Conservation (phyloP, 37 sponge, comb jelly and placozoan species). For the Axinella damicornis region DNA sequence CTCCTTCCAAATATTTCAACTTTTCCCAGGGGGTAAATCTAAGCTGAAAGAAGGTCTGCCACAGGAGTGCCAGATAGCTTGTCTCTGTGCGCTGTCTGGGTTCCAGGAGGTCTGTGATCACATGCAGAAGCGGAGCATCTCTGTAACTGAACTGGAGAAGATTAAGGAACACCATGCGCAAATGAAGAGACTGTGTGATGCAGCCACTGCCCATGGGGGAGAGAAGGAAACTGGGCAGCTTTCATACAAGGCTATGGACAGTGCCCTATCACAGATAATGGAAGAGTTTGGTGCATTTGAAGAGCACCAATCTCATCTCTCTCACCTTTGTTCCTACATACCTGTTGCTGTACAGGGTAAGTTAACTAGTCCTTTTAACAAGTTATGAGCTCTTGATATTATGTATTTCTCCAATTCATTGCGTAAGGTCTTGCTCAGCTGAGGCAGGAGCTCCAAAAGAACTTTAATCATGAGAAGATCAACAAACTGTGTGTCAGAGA, state of each 20-base stretch:
- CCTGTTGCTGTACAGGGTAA: background rate
- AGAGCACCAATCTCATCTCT: background rate
- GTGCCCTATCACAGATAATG: background rate
- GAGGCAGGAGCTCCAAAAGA: background rate
- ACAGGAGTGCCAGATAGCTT: constrained; percentile 19
- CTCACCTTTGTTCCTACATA: constrained; percentile 1
- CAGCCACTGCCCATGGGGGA: background rate
- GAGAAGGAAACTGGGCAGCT: background rate
- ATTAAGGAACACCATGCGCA: constrained; percentile 21
- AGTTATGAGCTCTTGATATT: no score
- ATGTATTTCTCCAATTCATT: background rate
- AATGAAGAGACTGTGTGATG: constrained; percentile 38
- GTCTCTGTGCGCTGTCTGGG: constrained; percentile 25
- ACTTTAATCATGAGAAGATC: constrained; percentile 7
- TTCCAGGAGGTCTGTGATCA: constrained; percentile 15
- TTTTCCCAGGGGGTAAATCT: constrained; percentile 14
- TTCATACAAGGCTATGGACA: background rate
- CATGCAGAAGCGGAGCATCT: constrained; percentile 17
- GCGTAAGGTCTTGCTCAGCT: constrained; percentile 2
- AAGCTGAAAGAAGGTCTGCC: constrained; percentile 31
- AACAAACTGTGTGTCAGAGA: constrained; percentile 17
- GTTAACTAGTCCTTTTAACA: no score
- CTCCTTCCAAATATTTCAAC: no score
- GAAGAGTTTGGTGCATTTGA: background rate
- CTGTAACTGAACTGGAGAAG: constrained; percentile 23